Evolutionary conservation across 2,888 invertebrate genomes (phyloP).

Genomic region (Enoplolaimus lenunculus): DNA sequence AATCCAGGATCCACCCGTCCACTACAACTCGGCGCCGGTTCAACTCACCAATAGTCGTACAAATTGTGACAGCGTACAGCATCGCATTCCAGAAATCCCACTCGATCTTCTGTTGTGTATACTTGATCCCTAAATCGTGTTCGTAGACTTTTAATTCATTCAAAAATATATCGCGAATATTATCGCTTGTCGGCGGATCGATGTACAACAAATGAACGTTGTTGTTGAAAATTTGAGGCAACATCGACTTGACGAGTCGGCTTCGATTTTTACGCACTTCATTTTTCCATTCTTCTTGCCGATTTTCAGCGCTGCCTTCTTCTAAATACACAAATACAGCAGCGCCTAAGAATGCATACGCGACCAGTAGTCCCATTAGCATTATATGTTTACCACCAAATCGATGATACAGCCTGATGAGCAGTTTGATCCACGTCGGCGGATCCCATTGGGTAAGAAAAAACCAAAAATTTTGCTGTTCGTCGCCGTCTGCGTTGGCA

Average conservation of each 20-base stretch:
- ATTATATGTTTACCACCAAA: constrained; percentile 21
- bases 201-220: constrained; percentile 32
- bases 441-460: no score
- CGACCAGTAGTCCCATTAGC: constrained; percentile 19
- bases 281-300: constrained; percentile 3
- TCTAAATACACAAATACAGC: constrained; percentile 19
- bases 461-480: no score
- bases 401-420: constrained; percentile 12
- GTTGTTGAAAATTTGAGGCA: constrained; percentile 34
- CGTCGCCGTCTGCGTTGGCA: no score
- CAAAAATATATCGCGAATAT: constrained; percentile 25
- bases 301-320: neutral
- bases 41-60: constrained; percentile 35
- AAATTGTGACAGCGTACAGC: constrained; percentile 35
- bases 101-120: constrained; percentile 32
- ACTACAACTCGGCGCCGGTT: no score
- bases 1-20: no score
- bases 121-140: constrained; percentile 31
- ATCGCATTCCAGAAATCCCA: constrained; percentile 39
- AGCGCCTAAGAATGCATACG: constrained; percentile 22
- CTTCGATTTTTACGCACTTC: constrained; percentile 27
- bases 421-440: neutral
- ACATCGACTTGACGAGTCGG: constrained; percentile 28
- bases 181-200: constrained; percentile 27
- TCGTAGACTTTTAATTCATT: constrained; percentile 28